Base-by-base conservation (phyloP, 2,888 invertebrate species). In the Rhorus exstirpatorius region DNA sequence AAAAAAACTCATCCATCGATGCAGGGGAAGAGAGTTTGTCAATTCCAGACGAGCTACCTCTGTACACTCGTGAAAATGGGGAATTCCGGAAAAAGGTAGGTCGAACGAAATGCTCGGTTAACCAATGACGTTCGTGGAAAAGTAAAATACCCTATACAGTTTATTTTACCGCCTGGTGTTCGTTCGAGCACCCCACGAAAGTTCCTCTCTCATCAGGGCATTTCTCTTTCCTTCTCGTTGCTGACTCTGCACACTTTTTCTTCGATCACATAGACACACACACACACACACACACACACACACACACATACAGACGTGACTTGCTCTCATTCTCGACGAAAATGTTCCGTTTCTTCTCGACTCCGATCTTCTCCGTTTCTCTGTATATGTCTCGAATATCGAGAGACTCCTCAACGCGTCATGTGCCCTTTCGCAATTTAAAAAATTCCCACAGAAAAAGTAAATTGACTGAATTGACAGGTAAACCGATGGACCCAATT, bases 111-210 rank as follows among this genome's bases (percentile, higher is more conserved):
- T 74, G 79, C 72, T 77, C 68, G 79, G 65, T 86, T 83, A 86
- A 83, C 90, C 90, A 91, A 91, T 90, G 83, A 81, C 85, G 87
- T 83, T 75, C 72, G 78, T 75, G 78, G 1, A 85, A 85, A 87
- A 87, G 84, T 87, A 88, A 91, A 91, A 90, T 89, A 88, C 85
- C 87, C 91, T 89, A 89, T 91, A 91, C 91, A 91, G 88, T 91
- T 91, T 91, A 92, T 91, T 91, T 88, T 87, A 87, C 87, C 87
- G 80, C 83, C 31, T 78, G 87, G 80, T 81, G 87, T 85, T 89
- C 80, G 85, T 75, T 85, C 86, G 87, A 90, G 89, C n/a, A n/a
- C n/a, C n/a, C 86, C 75, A 46, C 65, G 35, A 58, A 38, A 44
- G 31, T 17, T n/a, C 26, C 51, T 51, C 10, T 8, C 70, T 61